Conservation (phyloP, 2,888 invertebrate species). For the Tetropium fuscum region DNA sequence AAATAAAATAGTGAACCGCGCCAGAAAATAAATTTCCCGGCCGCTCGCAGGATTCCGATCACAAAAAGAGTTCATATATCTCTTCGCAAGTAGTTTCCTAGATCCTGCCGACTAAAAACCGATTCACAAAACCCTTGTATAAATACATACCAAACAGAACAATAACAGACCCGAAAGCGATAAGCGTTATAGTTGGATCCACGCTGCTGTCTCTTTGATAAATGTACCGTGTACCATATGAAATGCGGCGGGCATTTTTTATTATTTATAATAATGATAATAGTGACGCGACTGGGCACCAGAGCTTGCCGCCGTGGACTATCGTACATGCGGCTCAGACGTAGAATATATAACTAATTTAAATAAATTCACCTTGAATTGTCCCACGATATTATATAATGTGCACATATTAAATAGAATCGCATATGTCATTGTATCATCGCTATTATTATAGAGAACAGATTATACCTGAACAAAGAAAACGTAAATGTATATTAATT, state of each 20-base stretch:
- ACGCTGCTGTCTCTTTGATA: slow-evolving; percentile 39
- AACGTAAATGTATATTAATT: too few species aligned
- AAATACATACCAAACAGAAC: slow-evolving; percentile 59
- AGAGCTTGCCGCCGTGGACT: slow-evolving; percentile 3
- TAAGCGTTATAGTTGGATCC: slow-evolving; percentile 41
- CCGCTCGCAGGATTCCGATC: slow-evolving; percentile 46
- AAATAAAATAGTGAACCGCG: slow-evolving; percentile 45
- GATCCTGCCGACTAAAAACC: slow-evolving; percentile 55
- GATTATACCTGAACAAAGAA: too few species aligned
- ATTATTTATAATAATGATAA: slow-evolving; percentile 55
- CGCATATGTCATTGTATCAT: too few species aligned
- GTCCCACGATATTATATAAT: too few species aligned
- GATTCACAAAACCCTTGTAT: slow-evolving; percentile 52
- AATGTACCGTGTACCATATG: slow-evolving; percentile 48
- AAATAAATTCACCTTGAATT: too few species aligned
- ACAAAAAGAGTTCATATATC: slow-evolving; percentile 57
- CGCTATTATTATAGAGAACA: too few species aligned
- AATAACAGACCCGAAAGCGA: slow-evolving; percentile 46
- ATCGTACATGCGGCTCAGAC: neutral
- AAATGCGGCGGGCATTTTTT: slow-evolving; percentile 49
- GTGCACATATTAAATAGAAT: too few species aligned
- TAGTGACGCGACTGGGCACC: slow-evolving; percentile 38
- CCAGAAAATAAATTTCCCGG: slow-evolving; percentile 49
- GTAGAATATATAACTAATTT: neutral
- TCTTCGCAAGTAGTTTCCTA: slow-evolving; percentile 50